Evolutionary conservation across 2,113 vertebrate genomes (phyloP).

Genomic region (Pandion haliaetus): DNA sequence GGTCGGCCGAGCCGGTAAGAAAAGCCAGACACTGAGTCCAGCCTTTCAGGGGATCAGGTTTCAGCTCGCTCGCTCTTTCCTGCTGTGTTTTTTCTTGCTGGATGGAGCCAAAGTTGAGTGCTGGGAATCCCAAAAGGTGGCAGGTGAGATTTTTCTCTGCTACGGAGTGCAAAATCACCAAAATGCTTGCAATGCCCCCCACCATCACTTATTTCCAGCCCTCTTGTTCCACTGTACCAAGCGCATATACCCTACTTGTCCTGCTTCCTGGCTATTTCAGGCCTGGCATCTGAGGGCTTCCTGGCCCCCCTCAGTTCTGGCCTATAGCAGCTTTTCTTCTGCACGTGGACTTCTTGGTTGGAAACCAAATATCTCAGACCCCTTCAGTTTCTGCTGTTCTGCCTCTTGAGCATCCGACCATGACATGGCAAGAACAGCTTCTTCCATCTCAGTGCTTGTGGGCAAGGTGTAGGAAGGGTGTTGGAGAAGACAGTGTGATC

Average conservation of each 20-base stretch:
- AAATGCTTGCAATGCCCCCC: background rate
- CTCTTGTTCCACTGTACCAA: background rate
- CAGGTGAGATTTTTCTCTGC: background rate
- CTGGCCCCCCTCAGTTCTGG: background rate
- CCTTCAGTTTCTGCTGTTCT: background rate
- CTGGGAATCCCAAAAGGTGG: background rate
- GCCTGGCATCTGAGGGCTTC: background rate
- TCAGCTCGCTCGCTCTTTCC: conserved; percentile 44
- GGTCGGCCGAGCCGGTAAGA: conserved; percentile 58
- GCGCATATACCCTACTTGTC: background rate
- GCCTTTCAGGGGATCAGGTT: conserved; percentile 63
- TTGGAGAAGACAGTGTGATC: background rate
- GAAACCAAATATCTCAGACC: background rate
- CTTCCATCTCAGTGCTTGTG: background rate
- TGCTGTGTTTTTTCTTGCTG: conserved; percentile 18
- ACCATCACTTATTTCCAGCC: background rate
- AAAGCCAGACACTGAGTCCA: conserved; percentile 36
- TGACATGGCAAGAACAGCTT: background rate
- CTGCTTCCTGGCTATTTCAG: background rate
- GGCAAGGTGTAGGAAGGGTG: background rate
- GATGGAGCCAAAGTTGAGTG: background rate
- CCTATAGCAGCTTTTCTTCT: background rate
- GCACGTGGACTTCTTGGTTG: background rate
- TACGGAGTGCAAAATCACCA: background rate
- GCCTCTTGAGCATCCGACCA: background rate